Evolutionary conservation across 2,888 invertebrate species (phyloP).

Genomic region (Nemoura dubitans): DNA sequence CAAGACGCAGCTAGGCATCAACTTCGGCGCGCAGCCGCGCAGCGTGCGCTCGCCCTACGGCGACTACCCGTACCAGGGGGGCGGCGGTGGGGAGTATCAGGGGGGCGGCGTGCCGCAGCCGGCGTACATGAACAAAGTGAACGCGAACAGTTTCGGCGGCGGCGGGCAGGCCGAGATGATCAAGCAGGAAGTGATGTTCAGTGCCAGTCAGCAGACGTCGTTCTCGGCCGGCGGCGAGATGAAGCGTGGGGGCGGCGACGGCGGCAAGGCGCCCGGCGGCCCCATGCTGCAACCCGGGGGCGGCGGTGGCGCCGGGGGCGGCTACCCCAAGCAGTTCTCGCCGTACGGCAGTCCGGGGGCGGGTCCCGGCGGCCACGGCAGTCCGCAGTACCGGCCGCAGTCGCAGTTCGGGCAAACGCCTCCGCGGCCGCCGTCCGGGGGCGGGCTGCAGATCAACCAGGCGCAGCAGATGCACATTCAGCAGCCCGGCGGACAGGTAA

Average conservation of each 20-base stretch:
- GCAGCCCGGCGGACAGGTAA: slow-evolving; percentile 77
- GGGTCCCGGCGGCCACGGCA: slow-evolving; percentile 57
- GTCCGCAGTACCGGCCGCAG: slow-evolving; percentile 54
- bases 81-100: slow-evolving; percentile 19
- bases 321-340: slow-evolving; percentile 66
- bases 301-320: not conserved
- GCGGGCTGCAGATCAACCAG: slow-evolving; percentile 77
- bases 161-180: slow-evolving; percentile 46
- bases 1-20: slow-evolving; percentile 74
- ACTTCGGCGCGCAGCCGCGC: slow-evolving; percentile 57
- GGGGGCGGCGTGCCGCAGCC: not conserved
- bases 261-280: slow-evolving; percentile 26
- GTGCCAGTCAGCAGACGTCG: slow-evolving; percentile 49
- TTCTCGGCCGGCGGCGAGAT: slow-evolving; percentile 36
- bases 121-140: slow-evolving; percentile 46
- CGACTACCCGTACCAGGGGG: slow-evolving; percentile 66
- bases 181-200: slow-evolving; percentile 55
- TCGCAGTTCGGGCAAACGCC: slow-evolving; percentile 59
- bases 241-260: slow-evolving; percentile 23
- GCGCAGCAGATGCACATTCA: slow-evolving; percentile 88
- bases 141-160: slow-evolving; percentile 38
- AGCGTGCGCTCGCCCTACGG: slow-evolving; percentile 68
- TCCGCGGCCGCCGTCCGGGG: slow-evolving; percentile 63
- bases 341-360: slow-evolving; percentile 73
- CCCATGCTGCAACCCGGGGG: not conserved